A percentile compares a stretch with the other conserved stretches of the same genome.
Evolutionary conservation across 2,888 invertebrate species (phyloP).

Genomic region (Meandrusa payeni): DNA sequence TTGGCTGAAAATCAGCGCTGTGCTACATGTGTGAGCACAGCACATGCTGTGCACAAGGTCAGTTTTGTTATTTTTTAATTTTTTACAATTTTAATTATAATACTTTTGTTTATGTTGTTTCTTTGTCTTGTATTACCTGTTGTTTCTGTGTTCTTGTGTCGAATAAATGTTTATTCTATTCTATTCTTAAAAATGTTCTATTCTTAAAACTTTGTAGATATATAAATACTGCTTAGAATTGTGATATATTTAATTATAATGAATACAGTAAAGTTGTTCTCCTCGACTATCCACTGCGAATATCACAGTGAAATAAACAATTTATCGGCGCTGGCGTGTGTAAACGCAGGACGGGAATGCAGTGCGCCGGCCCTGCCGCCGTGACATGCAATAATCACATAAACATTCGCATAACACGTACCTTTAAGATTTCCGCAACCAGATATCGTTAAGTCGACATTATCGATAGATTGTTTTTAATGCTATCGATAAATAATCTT

Average conservation of each 20-base stretch:
- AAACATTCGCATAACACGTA: constrained; percentile 16
- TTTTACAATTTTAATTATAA: too few relatives aligned
- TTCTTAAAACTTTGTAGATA: too few relatives aligned
- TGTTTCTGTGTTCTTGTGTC: too few relatives aligned
- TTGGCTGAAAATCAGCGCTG: too few relatives aligned
- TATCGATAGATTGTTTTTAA: constrained; percentile 17
- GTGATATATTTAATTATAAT: not conserved
- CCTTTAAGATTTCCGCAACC: constrained; percentile 15
- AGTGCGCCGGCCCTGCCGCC: not conserved
- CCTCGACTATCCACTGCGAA: constrained; percentile 7
- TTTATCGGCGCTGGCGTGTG: constrained; percentile 20
- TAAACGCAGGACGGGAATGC: constrained; percentile 23
- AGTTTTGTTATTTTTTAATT: too few relatives aligned
- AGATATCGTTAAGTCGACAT: constrained; percentile 5
- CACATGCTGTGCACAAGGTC: too few relatives aligned
- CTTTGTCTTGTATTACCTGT: too few relatives aligned
- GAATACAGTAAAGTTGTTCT: not conserved
- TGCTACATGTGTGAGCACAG: too few relatives aligned
- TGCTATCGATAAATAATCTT: constrained; percentile 8
- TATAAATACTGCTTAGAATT: too few relatives aligned
- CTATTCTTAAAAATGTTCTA: too few relatives aligned
- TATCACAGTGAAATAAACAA: constrained; percentile 20
- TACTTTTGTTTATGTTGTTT: too few relatives aligned
- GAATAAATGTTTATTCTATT: too few relatives aligned
- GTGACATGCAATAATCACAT: constrained; percentile 12